Conservation (phyloP, 1,140 invertebrate genomes). For the Psix sp. region DNA sequence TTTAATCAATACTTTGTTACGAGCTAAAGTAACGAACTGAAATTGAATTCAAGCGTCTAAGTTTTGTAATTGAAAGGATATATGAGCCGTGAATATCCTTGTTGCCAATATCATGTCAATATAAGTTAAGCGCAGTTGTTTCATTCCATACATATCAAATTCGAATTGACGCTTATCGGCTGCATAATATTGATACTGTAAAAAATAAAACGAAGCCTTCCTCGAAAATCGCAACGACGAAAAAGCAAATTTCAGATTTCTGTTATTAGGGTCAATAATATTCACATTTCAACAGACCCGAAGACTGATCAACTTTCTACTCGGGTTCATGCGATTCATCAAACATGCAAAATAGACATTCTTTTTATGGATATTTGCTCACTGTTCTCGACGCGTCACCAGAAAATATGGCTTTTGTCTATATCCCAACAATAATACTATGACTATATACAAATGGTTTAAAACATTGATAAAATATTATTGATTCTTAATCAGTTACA, state of each 20-base stretch:
- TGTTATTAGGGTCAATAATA: slow-evolving; percentile 53
- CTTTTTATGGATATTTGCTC: slow-evolving; percentile 54
- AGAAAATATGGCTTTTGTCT: slow-evolving; percentile 59
- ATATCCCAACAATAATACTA: slow-evolving; percentile 57
- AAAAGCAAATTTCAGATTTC: slow-evolving; percentile 28
- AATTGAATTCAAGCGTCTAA: slow-evolving; percentile 4
- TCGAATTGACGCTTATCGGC: slow-evolving; percentile 25
- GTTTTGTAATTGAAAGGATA: slow-evolving; percentile 1
- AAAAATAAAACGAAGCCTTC: slow-evolving; percentile 46
- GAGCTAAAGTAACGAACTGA: not conserved
- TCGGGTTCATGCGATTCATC: slow-evolving; percentile 47
- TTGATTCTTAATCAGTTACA: no score
- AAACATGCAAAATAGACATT: slow-evolving; percentile 51
- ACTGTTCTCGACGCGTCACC: slow-evolving; percentile 58
- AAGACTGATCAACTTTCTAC: slow-evolving; percentile 57
- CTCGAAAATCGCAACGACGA: slow-evolving; percentile 9
- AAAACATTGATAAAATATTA: no score
- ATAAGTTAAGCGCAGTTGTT: slow-evolving; percentile 5
- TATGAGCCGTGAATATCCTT: slow-evolving; percentile 20
- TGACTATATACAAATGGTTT: slow-evolving; percentile 56
- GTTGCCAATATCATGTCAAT: slow-evolving; percentile 25
- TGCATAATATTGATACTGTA: slow-evolving; percentile 27
- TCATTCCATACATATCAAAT: slow-evolving; percentile 21
- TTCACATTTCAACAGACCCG: slow-evolving; percentile 48
- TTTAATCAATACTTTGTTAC: slow-evolving; percentile 24